Evolutionary conservation across 2,113 vertebrate species (phyloP).

Genomic region (Sterrhoptilus dennistouni): DNA sequence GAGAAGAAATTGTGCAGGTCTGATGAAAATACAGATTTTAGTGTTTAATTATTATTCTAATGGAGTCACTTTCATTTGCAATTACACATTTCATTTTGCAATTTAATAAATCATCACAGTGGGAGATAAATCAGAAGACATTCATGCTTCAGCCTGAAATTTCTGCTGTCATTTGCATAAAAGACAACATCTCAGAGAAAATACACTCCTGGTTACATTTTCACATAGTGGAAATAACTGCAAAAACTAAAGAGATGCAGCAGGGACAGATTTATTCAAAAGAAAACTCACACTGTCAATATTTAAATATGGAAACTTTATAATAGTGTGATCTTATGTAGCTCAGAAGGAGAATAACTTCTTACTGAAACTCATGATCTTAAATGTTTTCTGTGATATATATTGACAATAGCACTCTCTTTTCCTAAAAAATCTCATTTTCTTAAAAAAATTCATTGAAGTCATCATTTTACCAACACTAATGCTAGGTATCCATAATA

Average conservation of each 20-base stretch:
- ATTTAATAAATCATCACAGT: constrained; percentile 7
- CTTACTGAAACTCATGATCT: constrained; percentile 6
- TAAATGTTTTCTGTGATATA: constrained; percentile 31
- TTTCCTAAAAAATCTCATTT: not conserved
- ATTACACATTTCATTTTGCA: not conserved
- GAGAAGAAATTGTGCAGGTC: not conserved
- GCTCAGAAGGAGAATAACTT: constrained; percentile 22
- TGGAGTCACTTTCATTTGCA: not conserved
- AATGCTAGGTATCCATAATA: constrained; percentile 3
- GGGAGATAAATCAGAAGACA: not conserved
- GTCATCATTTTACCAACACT: constrained; percentile 33
- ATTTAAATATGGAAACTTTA: not conserved
- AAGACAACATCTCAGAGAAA: not conserved
- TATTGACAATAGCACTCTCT: not conserved
- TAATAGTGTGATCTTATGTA: not conserved
- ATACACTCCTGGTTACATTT: constrained; percentile 3
- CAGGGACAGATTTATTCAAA: not conserved
- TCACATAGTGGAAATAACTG: not conserved
- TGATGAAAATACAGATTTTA: not conserved
- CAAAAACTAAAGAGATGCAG: not conserved
- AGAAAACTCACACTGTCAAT: not conserved
- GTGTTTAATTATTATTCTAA: not conserved
- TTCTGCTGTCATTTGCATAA: constrained; percentile 46
- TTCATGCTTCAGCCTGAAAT: not conserved
- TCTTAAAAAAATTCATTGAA: not conserved